Base-by-base conservation (phyloP, 2,113 vertebrate species). In the Gasterosteus nipponicus region DNA sequence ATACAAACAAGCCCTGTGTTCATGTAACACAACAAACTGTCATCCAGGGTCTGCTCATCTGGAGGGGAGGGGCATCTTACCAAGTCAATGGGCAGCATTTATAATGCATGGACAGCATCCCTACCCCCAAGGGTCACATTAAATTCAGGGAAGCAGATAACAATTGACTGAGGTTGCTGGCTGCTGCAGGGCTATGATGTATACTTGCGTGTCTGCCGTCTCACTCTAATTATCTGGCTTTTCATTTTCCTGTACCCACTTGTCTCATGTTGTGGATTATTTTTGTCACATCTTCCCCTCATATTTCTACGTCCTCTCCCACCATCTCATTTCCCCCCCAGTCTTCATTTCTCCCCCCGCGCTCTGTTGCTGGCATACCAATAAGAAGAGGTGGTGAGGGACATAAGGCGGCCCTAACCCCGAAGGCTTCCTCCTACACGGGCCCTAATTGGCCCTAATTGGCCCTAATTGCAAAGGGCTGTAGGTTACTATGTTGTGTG, bases 51-150 rank as follows among this genome's bases (percentile, higher is more conserved):
- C 5, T 29, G 76, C 53, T 79, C 65, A 47, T 46, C 57, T 14
- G 7, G 53, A 73, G 31, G 42, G 12, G 38, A 67, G 65, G 58
- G 61, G 53, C 65, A 67, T 63, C 54, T 59, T 47, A 67, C 58
- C 49, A 66, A 83, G 84, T 80, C 86, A 80, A 81, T 77, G 77
- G 78, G 79, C 77, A 71, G 68, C 69, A 84, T 87, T 87, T 82
- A 77, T 73, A 87, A 91, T 89, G 86, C 89, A 89, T 75, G 71
- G 76, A 73, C 78, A 69, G 72, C 76, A 82, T 84, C 76, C 47
- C 61, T 35, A 68, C 79, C 87, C 88, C 78, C 89, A 78, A 68
- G 89, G 89, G 92, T 91, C 86, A 91, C 87, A 92, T 91, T 89
- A 88, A 90, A 91, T 82, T 81, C 87, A 72, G 67, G 66, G 35